phyloP scores from a whole-genome alignment of 2,797 vertebrate genomes.

The Lophura swinhoii region DNA sequence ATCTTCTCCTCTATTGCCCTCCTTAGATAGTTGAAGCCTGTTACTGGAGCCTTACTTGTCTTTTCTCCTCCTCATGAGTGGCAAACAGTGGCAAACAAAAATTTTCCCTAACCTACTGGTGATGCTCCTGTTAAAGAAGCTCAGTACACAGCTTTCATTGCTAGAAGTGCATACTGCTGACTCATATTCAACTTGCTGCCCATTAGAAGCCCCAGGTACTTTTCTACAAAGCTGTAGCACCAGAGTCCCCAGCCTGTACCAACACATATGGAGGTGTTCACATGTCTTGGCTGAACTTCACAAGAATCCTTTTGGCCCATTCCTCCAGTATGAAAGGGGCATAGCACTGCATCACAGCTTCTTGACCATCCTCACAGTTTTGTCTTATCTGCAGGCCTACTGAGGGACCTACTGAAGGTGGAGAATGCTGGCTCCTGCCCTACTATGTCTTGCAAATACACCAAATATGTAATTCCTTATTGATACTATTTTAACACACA shows the following conservation, averaged over 20 bases:
- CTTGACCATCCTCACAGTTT: background rate
- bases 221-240: background rate
- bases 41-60: background rate
- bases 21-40: background rate
- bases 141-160: background rate
- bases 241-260: background rate
- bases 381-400: background rate
- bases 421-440: background rate
- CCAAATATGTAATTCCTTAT: background rate
- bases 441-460: background rate
- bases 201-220: background rate
- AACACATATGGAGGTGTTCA: background rate
- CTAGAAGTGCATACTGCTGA: background rate
- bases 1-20: background rate
- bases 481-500: background rate
- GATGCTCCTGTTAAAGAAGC: background rate
- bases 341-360: background rate
- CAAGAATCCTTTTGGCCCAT: accelerated
- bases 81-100: background rate
- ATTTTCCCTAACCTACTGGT: background rate
- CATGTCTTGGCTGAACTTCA: background rate
- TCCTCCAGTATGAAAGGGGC: background rate
- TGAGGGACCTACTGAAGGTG: background rate
- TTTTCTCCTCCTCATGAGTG: background rate
- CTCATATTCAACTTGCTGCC: background rate